A percentile compares a stretch with the other conserved stretches of the same genome.
These are phyloP conservation scores for Chrysolina haemoptera DNA, from an alignment of 2,888 invertebrate species.

Conservation along the genomic window DNA sequence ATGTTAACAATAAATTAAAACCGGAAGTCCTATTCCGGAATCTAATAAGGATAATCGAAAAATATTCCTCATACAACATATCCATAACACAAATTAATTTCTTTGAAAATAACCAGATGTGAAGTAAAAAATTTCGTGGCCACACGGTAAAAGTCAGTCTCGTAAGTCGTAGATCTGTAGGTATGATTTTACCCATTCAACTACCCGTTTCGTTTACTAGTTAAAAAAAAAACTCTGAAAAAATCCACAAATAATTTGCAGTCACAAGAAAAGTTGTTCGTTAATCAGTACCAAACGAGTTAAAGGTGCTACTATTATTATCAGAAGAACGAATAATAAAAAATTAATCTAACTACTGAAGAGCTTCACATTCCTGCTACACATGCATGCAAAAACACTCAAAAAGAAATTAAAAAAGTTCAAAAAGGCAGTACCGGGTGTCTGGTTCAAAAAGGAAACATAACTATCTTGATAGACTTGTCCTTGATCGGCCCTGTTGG, in stretches of 20 bases:
- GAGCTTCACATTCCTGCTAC: constrained; percentile 60
- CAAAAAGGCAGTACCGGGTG: constrained; percentile 70
- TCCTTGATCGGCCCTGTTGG: constrained; percentile 64
- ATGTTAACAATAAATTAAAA: too few relatives aligned
- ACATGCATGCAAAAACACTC: constrained; percentile 66
- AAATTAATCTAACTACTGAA: constrained; percentile 28
- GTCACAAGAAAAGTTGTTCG: constrained; percentile 34
- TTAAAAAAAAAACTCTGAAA: not conserved
- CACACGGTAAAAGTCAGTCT: too few relatives aligned
- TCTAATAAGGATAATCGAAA: too few relatives aligned
- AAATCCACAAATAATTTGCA: not conserved
- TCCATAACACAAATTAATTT: too few relatives aligned
- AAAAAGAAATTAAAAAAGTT: constrained; percentile 59
- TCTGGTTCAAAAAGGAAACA: constrained; percentile 78
- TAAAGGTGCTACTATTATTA: constrained; percentile 24
- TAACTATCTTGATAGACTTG: constrained; percentile 79
- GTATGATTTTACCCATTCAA: constrained; percentile 7
- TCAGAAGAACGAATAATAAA: constrained; percentile 20
- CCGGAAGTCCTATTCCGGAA: too few relatives aligned
- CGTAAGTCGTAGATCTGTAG: not conserved
- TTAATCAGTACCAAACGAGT: constrained; percentile 30
- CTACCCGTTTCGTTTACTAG: not conserved
- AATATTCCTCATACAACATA: too few relatives aligned
- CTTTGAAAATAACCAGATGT: too few relatives aligned
- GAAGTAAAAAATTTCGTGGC: too few relatives aligned